phyloP scores from a whole-genome alignment of 2,113 vertebrate species.

The Platysteira castanea region DNA sequence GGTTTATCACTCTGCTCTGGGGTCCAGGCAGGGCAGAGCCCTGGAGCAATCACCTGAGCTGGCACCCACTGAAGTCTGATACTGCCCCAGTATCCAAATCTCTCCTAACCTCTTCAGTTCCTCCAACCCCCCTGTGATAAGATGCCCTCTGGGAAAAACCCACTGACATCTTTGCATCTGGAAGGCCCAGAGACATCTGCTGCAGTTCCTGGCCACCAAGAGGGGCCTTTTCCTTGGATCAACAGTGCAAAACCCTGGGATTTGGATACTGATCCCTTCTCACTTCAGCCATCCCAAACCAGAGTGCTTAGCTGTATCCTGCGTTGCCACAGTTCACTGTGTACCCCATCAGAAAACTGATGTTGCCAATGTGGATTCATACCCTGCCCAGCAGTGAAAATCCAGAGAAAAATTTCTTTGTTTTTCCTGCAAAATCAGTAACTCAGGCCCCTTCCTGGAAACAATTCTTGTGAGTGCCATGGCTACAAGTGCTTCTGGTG shows the following conservation, averaged over 20 bases:
- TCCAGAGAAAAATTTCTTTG: background rate
- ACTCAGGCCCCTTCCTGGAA: background rate
- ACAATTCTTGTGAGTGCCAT: background rate
- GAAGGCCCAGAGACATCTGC: background rate
- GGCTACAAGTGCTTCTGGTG: background rate
- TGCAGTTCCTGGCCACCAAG: background rate
- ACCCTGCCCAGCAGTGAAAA: background rate
- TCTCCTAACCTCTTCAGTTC: background rate
- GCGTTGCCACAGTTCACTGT: accelerated
- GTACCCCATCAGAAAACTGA: background rate
- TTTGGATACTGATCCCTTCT: background rate
- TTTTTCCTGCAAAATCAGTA: background rate
- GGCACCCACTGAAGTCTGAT: background rate
- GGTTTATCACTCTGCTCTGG: background rate
- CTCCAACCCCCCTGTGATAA: background rate
- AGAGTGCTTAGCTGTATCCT: background rate
- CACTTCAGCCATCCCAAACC: background rate
- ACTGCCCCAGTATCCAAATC: background rate
- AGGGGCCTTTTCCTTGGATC: background rate
- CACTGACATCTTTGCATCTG: background rate
- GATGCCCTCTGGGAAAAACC: background rate
- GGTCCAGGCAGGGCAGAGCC: background rate
- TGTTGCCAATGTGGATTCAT: background rate
- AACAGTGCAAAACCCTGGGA: background rate
- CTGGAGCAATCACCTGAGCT: background rate